Evolutionary conservation across 2,797 vertebrate genomes (phyloP), one percentile per base, ranked within the genome.

Genomic region (Syngnathus acus): DNA sequence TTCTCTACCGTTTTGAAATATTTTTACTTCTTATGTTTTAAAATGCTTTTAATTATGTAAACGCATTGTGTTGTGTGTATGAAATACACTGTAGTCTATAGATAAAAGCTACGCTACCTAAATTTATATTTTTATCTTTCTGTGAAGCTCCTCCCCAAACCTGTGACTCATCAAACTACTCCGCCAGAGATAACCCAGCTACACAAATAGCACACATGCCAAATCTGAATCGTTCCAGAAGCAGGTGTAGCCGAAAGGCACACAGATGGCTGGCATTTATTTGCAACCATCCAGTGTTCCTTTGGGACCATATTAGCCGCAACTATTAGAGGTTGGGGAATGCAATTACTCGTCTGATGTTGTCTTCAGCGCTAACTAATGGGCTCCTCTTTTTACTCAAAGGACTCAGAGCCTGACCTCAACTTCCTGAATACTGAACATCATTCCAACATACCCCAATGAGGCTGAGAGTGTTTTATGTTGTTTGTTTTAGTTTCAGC

Each of bases 221-320:
- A 26, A 62, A 26, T 62, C 13, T 17, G 42, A 62, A 47, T 47
- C 60, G 23, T 62, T 62, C 21, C 60, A 62, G 40, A 26, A 42
- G 42, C 60, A 76, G 51, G 59, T 70, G 65, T 57, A 57, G 60
- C 39, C 64, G 57, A 69, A 53, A 43, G 26, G 58, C 42, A 62
- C 61, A 68, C 72, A 77, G 72, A 73, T 76, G 73, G 75, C 65
- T 65, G 68, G 74, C 67, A 73, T 77, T 76, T 72, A 68, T 72
- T 65, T 68, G 64, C 60, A 43, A 62, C 42, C 60, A 62, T 65
- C 57, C 66, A 62, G 38, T 59, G n/a, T 43, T 74, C 55, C 66
- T 50, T 2, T 0, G 67, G 55, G 69, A 75, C 23, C 0, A 43
- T 64, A 70, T 80, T 55, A 70, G 57, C 65, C 64, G 60, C 32